These are phyloP conservation scores for Trinorchestia longiramus DNA, from an alignment of 1,140 invertebrate genomes.

Conservation along the genomic window DNA sequence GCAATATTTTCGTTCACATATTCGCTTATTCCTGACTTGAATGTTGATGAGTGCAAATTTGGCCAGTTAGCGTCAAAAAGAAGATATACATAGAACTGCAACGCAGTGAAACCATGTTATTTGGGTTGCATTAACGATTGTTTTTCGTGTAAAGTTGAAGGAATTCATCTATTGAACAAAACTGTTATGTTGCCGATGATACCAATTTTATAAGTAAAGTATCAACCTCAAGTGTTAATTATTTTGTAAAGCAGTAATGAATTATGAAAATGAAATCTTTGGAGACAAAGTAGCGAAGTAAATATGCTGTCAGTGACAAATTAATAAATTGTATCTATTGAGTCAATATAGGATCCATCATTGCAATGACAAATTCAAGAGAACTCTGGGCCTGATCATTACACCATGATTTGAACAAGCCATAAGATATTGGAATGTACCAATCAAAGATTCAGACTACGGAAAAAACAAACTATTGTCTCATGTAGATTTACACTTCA, in stretches of 20 bases:
- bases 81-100: neutral
- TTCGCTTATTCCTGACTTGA: neutral
- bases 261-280: neutral
- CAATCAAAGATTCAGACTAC: neutral
- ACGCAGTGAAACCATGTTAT: no score
- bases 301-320: neutral
- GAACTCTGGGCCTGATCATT: neutral
- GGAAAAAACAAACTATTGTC: no score
- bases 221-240: neutral
- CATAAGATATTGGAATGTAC: neutral
- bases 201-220: neutral
- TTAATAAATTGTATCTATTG: neutral
- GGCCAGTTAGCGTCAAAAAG: neutral
- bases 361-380: neutral
- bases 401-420: neutral
- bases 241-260: neutral
- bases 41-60: neutral
- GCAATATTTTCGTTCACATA: neutral
- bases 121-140: no score
- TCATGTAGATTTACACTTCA: no score
- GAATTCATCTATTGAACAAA: neutral
- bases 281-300: no score
- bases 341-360: neutral
- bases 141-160: neutral
- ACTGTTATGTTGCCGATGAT: neutral